Evolutionary conservation across 2,113 vertebrate genomes (phyloP), one percentile per base, ranked within the genome.

Genomic region (Ciconia maguari): DNA sequence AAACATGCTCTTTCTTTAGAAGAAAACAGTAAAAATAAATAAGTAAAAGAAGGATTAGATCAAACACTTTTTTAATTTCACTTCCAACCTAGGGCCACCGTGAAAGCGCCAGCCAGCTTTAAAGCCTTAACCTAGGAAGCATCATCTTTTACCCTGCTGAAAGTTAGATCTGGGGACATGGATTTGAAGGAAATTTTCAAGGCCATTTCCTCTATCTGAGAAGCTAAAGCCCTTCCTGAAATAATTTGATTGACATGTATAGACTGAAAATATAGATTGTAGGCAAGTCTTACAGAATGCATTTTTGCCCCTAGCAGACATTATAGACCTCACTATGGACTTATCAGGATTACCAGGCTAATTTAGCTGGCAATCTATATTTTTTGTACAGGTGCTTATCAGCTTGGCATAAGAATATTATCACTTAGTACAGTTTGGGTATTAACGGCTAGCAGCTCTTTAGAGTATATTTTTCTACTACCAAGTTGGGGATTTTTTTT

Each of bases 291-390:
- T 82, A 82, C 34, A 87, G 83, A 93, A 88, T 54, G 86, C 29
- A 55, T 88, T 72, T 87, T 84, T 61, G 66, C 77, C 89, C 83
- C 79, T 75, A 70, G 95, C 83, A 95, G 71, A 79, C 46, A n/a
- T 94, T 84, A 92, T 10, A 95, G 88, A 92, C 62, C 20, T 42
- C 34, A 32, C 76, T 38, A 22, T 4, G 14, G 70, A 38, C 3
- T 96, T 97, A 97, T 96, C 97, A 95, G 95, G 55, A 69, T 61
- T 74, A 81, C 94, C 97, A 98, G 96, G 81, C 75, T 95, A 85
- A 95, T 95, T 95, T 95, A 72, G 69, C 7, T 30, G 75, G 69
- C 86, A 95, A 93, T 72, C 62, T 80, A 10, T 74, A 90, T 91
- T 83, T 97, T 91, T 93, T 66, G 30, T 34, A 62, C 75, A 94